A percentile compares a stretch with the other conserved stretches of the same genome.
Evolutionary conservation across 2,797 vertebrate genomes (phyloP).

Genomic region (Ctenopoma multispine): DNA sequence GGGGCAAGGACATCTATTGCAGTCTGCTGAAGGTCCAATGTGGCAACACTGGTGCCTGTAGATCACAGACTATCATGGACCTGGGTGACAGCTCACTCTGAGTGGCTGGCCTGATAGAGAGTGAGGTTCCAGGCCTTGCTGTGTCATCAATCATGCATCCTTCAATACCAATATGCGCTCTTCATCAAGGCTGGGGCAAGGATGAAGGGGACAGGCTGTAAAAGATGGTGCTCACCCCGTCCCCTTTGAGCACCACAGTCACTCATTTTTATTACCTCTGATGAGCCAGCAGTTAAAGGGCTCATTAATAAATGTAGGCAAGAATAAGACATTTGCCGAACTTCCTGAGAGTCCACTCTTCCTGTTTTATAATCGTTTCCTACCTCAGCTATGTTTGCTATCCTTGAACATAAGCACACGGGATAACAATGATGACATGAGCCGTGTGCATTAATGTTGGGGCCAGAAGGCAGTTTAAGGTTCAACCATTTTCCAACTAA

Average conservation of each 20-base stretch:
- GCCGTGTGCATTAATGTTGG: conserved; percentile 3
- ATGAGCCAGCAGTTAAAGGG: conserved; percentile 71
- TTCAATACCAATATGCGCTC: conserved; percentile 61
- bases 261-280: conserved; percentile 75
- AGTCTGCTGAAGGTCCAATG: conserved; percentile 62
- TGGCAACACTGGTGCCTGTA: conserved; percentile 62
- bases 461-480: conserved; percentile 16
- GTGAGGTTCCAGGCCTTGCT: conserved; percentile 35
- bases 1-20: conserved; percentile 74
- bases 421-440: neutral
- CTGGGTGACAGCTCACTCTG: conserved; percentile 78
- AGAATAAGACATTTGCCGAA: conserved; percentile 65
- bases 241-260: conserved; percentile 41
- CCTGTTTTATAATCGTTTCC: conserved; percentile 2
- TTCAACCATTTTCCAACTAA: conserved; percentile 8
- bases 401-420: conserved; percentile 11
- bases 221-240: conserved; percentile 61
- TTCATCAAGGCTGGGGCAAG: conserved; percentile 66
- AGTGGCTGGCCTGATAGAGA: conserved; percentile 63
- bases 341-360: conserved; percentile 22
- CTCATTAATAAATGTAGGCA: conserved; percentile 74
- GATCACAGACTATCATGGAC: conserved; percentile 76
- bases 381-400: conserved; percentile 3
- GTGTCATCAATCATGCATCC: conserved; percentile 73
- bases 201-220: conserved; percentile 71